Evolutionary conservation across 2,888 invertebrate species (phyloP).

Genomic region (Athalia rosae): DNA sequence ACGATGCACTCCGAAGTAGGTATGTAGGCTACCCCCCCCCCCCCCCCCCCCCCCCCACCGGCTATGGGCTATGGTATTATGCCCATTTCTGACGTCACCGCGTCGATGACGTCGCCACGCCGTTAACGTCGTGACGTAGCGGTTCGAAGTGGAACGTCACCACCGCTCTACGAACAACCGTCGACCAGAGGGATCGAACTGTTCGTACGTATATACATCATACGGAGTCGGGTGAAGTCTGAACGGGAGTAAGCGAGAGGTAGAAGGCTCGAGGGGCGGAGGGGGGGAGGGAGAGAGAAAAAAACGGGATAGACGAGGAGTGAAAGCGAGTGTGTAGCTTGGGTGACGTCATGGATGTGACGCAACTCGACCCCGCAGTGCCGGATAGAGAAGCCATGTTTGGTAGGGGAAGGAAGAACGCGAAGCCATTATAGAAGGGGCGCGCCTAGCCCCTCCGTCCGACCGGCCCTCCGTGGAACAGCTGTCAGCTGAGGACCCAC

Average conservation of each 20-base stretch:
- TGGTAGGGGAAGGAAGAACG: constrained; percentile 73
- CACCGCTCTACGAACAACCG: not conserved
- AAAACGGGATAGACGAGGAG: constrained; percentile 35
- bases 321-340: constrained; percentile 43
- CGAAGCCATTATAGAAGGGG: constrained; percentile 74
- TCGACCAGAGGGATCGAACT: too few relatives aligned
- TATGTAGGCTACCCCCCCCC: too few relatives aligned
- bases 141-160: too few relatives aligned
- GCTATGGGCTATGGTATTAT: constrained; percentile 26
- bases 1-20: too few relatives aligned
- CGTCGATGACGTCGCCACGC: constrained; percentile 51
- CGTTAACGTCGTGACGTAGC: too few relatives aligned
- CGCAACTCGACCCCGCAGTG: constrained; percentile 31
- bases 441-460: constrained; percentile 74
- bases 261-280: constrained; percentile 16
- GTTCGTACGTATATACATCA: too few relatives aligned
- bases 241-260: constrained; percentile 52
- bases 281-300: constrained; percentile 39
- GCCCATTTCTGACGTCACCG: constrained; percentile 68
- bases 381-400: constrained; percentile 67
- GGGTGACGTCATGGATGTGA: constrained; percentile 45
- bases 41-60: too few relatives aligned
- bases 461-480: constrained; percentile 73
- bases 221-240: too few relatives aligned
- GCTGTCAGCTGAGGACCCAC: constrained; percentile 71